Evolutionary conservation across 2,888 invertebrate species (phyloP), one percentile per base, ranked within the genome.

Genomic region (Brachylomia viminalis): DNA sequence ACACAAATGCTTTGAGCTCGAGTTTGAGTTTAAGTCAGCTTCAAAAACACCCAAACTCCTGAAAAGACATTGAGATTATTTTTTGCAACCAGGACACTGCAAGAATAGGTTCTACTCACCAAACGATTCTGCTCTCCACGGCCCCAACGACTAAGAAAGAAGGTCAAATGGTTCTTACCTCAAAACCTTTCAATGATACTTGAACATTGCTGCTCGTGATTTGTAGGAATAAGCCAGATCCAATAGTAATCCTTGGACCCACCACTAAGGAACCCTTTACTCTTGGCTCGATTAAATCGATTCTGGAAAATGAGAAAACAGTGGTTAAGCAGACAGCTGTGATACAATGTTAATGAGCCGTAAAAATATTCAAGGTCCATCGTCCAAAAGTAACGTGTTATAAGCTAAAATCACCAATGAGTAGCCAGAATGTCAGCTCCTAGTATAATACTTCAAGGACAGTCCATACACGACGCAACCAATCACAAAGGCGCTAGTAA

Each of bases 211-310:
- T 82, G 42, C 66, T 66, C 0, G 77, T 49, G 13, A 87, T 84
- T 72, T 72, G 42, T 75, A 67, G 11, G 23, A 69, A 82, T 2
- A 89, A 20, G 0, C 86, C 86, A 5, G 68, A 67, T 15, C 68
- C 61, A 27, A 88, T 72, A 0, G 78, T 73, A 1, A 88, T 0
- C 56, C 75, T 88, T 1, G 89, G 74, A 1, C 76, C 82, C 7
- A 90, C 1, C 0, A 84, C 38, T n/a, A 88, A 71, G 0, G 67
- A 27, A 0, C 84, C 87, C 0, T 54, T 70, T 15, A 88, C 66
- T 68, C 85, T 84, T 13, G 86, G 82, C n/a, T 80, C 77, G 11
- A 85, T 73, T 15, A 89, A 33, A 23, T 75, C 65, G 17, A 88
- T 76, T 38, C 89, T 88, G 68, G 11, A 65, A 82, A 20, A 23